Evolutionary conservation across 1,140 invertebrate genomes (phyloP), one percentile per base, ranked within the genome.

Genomic region (Eumaeus atala): DNA sequence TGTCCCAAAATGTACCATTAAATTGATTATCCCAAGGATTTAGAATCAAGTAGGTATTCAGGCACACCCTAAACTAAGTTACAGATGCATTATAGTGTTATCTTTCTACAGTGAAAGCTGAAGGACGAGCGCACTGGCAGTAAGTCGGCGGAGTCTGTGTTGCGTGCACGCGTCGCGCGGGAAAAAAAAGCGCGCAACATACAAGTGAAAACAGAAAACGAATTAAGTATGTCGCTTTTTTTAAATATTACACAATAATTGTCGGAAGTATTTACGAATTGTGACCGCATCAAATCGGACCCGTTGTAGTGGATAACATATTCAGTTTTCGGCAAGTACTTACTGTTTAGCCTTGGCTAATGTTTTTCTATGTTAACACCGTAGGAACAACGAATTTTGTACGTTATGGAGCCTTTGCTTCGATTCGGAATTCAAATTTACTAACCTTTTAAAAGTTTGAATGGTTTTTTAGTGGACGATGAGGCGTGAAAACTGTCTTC

Each of bases 151-250:
- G 61, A 67, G 57, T 51, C 56, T 58, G 62, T 14, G 21, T 9
- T 4, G 66, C 52, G 54, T 56, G 74, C 60, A 73, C 70, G 77
- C 58, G 55, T 63, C 37, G 64, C 59, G 53, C 54, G 53, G 37
- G 12, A 12, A 48, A 52, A 28, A 55, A 54, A 54, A 56, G 51
- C 51, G 52, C 58, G 59, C 56, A n/a, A n/a, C n/a, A 53, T 56
- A 59, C 42, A 48, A 28, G 56, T 67, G 57, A 56, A 67, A 64
- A 69, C 64, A 60, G 58, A 66, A 60, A 60, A 51, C 61, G 52
- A 68, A 67, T 54, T 75, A 78, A 84, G 75, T 79, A 77, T 77
- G 78, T 77, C 59, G 66, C 59, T 66, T n/a, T 70, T 70, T 72
- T 74, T 34, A 56, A 54, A 58, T 61, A 67, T 70, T 66, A 65